A percentile compares a stretch with the other conserved stretches of the same genome.
These are phyloP conservation scores for Ophiodon elongatus DNA, from an alignment of 2,113 vertebrate genomes.

Conservation along the genomic window DNA sequence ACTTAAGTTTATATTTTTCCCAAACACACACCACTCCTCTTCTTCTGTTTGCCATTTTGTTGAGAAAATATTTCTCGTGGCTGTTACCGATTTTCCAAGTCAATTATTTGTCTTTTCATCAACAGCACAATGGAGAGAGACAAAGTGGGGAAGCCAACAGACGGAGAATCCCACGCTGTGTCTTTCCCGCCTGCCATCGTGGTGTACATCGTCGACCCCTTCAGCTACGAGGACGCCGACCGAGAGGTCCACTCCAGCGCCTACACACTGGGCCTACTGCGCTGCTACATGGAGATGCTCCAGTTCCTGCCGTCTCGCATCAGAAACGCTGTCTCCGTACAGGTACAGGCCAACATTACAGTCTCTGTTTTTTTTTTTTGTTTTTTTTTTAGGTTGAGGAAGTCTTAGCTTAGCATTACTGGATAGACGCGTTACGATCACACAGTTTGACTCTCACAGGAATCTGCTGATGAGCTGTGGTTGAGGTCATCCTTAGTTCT, in stretches of 20 bases:
- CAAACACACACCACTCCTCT: no score
- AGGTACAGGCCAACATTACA: slow-evolving; percentile 81
- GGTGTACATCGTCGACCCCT: slow-evolving; percentile 97
- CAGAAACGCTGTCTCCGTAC: slow-evolving; percentile 94
- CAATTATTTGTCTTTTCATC: slow-evolving; percentile 34
- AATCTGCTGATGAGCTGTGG: neutral
- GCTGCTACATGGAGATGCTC: slow-evolving; percentile 98
- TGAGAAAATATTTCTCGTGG: neutral
- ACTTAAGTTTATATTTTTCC: neutral
- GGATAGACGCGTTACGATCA: neutral
- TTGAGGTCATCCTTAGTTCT: neutral
- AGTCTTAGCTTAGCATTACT: neutral
- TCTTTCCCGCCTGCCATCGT: slow-evolving; percentile 96
- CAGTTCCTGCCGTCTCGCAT: slow-evolving; percentile 92
- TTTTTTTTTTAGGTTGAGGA: neutral
- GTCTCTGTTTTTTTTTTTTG: no score
- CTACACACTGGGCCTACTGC: slow-evolving; percentile 94
- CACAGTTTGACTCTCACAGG: neutral
- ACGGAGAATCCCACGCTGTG: slow-evolving; percentile 95
- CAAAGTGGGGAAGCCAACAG: slow-evolving; percentile 96
- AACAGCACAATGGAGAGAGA: slow-evolving; percentile 97
- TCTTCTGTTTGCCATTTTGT: neutral
- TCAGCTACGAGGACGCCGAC: slow-evolving; percentile 93
- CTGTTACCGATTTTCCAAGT: neutral
- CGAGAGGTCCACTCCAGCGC: slow-evolving; percentile 88